Percentiles rank a stretch among this genome's conserved stretches.
phyloP scores from a whole-genome alignment of 2,797 vertebrate species.

The Brotula barbata region DNA sequence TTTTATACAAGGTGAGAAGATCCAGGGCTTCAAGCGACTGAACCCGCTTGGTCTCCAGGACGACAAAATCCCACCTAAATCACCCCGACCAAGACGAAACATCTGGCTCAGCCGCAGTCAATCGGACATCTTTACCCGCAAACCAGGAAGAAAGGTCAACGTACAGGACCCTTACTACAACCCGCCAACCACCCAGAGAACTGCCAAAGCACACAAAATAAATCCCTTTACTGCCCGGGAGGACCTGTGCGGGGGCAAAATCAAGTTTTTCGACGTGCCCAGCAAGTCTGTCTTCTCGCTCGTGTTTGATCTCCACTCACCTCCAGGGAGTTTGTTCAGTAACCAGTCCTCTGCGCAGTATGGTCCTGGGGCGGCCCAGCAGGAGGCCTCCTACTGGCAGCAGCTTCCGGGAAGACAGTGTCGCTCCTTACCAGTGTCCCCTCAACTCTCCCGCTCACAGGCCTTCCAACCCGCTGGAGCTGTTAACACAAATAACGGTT shows the following conservation, averaged over 20 bases:
- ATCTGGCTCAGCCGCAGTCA: slow-evolving; percentile 97
- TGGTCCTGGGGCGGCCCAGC: slow-evolving; percentile 39
- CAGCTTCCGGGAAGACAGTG: slow-evolving; percentile 84
- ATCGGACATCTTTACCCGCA: slow-evolving; percentile 94
- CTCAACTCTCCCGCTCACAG: slow-evolving; percentile 83
- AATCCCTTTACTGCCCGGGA: slow-evolving; percentile 97
- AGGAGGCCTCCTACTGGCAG: slow-evolving; percentile 67
- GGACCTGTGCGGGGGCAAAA: slow-evolving; percentile 94
- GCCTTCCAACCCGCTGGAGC: slow-evolving; percentile 73
- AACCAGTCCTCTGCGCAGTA: slow-evolving; percentile 49
- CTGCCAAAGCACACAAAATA: slow-evolving; percentile 79
- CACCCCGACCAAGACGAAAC: slow-evolving; percentile 89
- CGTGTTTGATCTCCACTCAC: slow-evolving; percentile 93
- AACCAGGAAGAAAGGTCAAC: slow-evolving; percentile 85
- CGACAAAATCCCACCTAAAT: slow-evolving; percentile 93
- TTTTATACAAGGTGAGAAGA: slow-evolving; percentile 81
- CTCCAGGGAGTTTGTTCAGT: slow-evolving; percentile 78
- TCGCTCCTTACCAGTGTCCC: slow-evolving; percentile 90
- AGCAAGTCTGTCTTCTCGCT: slow-evolving; percentile 97
- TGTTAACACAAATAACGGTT: slow-evolving; percentile 46
- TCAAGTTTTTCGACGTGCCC: slow-evolving; percentile 95
- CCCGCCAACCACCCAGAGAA: slow-evolving; percentile 71
- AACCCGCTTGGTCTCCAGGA: slow-evolving; percentile 85
- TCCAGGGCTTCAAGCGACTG: slow-evolving; percentile 87
- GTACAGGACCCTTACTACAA: slow-evolving; percentile 93